Evolutionary conservation across 2,797 vertebrate species (phyloP), one percentile per base, ranked within the genome.

Genomic region (Crocidura indochinensis): DNA sequence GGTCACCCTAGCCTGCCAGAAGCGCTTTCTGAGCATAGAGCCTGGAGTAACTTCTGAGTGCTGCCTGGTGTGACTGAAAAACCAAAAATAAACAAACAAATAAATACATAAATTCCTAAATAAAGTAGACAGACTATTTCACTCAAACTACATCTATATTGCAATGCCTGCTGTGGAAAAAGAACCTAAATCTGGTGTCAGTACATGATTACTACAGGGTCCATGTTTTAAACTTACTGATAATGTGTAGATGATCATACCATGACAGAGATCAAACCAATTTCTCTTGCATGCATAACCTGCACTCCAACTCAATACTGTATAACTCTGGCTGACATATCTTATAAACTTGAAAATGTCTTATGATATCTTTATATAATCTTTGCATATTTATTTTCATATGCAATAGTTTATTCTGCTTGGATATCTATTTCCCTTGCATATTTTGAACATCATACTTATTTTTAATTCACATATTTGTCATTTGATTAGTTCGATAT

Each of bases 401-500:
- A 31, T 14, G 10, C 72, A 60, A 11, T 17, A 64, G 8, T 4
- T 53, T 69, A 38, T 38, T 38, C 38, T 38, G 2, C 2, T 38
- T 38, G 38, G 38, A 38, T 38, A 38, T n/a, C 14, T 85, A 11
- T 69, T 53, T 73, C 78, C 31, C n/a, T 78, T 77, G 15, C 15
- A 74, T 27, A 88, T 69, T 74, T 81, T 71, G 31, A 89, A 31
- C 83, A 84, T 29, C 19, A 60, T 69, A 65, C 6, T 10, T 84
- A 11, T 65, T 84, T 93, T 64, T 15, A 15, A 10, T 88, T 91
- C 60, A 14, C 81, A 56, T 84, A 31, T 4, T 49, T 88, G 69
- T 82, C 44, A 17, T 60, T 60, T 60, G 56, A 60, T 60, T 60
- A 60, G 60, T 88, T 80, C 27, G 87, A 3, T 65, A 27, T 51